phyloP scores from a whole-genome alignment of 2,113 vertebrate genomes.

The Alosa alosa region DNA sequence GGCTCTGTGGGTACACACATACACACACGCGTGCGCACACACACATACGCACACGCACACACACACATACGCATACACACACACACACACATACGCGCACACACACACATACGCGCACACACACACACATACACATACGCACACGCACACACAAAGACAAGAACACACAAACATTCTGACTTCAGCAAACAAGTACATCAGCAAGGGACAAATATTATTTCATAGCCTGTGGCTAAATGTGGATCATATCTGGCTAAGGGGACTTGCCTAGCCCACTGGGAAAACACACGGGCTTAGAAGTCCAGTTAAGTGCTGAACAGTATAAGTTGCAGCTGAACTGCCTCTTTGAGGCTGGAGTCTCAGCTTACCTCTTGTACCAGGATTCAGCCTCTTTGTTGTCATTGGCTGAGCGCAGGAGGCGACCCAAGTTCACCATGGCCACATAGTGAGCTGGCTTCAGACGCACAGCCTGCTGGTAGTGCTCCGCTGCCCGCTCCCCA shows the following conservation, averaged over 20 bases:
- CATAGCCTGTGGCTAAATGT: not conserved
- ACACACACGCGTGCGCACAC: not conserved
- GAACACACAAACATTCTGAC: not conserved
- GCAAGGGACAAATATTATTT: not conserved
- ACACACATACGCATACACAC: not conserved
- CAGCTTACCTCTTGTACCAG: constrained; percentile 88
- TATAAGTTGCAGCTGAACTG: not conserved
- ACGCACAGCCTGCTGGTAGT: constrained; percentile 87
- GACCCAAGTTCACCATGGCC: constrained; percentile 95
- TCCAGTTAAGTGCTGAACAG: not conserved
- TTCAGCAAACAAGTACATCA: not conserved
- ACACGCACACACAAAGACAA: no score
- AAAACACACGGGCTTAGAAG: not conserved
- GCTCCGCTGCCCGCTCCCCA: constrained; percentile 76
- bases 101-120: not conserved
- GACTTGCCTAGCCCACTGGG: not conserved
- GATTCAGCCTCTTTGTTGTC: constrained; percentile 84
- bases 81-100: constrained; percentile 1
- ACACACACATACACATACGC: not conserved
- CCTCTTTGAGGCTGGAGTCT: not conserved
- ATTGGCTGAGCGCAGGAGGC: constrained; percentile 86
- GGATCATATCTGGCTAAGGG: not conserved
- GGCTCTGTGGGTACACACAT: constrained; percentile 67
- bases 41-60: constrained; percentile 8
- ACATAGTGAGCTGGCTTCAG: constrained; percentile 88